Evolutionary conservation across 92 coral and sea anemone species (phyloP), one percentile per base, ranked within the genome.

Genomic region (Porites divaricata): DNA sequence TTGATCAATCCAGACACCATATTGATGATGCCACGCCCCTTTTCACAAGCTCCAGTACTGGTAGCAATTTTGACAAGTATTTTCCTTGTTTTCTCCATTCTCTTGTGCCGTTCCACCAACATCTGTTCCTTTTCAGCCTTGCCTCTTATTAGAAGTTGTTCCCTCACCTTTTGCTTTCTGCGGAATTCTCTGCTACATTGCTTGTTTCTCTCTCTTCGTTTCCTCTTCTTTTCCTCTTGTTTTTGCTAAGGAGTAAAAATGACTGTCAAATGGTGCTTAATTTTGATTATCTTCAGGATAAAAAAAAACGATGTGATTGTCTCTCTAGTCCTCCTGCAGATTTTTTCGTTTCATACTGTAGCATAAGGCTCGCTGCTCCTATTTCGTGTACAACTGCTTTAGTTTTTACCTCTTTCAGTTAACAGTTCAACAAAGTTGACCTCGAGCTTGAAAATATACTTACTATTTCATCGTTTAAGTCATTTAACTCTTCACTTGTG

Each of bases 111-210:
- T 50, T 83, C 87, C 28, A 74, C 51, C 70, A 93, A 70, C 17
- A 71, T 74, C 72, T 86, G 79, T 75, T 93, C 89, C 76, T 93
- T 95, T 78, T 90, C 95, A 6, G 80, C 74, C 72, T 85, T 88
- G 61, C 98, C 95, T 45, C 81, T 92, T 51, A 85, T 92, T 77
- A 95, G 73, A 35, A 82, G 84, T 76, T 83, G 89, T 72, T 93
- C 90, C 71, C 95, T 92, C 75, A 87, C 94, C 81, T 92, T 95
- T 77, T 92, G 94, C 79, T 95, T 95, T 83, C 93, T 63, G 28
- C 98, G 91, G 88, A 95, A 95, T 78, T 90, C 91, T 74, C 98
- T 85, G 79, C 98, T 95, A 83, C 98, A 95, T 81, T 93, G 97
- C 77, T 90, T 96, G 90, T 96, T 96, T 81, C 94, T 92, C 67